A percentile compares a stretch with the other conserved stretches of the same genome.
Conservation (phyloP, 2,888 invertebrate genomes). For the Zhuqinia jingwanae region DNA sequence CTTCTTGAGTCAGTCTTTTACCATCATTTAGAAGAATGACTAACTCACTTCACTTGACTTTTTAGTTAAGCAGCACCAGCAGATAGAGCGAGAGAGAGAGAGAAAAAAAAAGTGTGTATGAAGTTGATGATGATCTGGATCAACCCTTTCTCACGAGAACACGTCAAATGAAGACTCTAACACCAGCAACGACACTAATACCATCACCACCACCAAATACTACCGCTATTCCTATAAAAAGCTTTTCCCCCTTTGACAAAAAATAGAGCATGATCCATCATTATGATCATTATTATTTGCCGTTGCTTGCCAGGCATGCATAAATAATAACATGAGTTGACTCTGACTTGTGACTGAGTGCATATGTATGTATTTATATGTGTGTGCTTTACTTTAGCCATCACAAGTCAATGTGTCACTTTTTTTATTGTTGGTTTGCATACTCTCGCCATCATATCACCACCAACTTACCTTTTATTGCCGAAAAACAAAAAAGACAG, state of each 20-base stretch:
- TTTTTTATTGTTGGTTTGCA: not conserved
- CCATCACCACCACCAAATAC: not conserved
- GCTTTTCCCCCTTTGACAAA: not conserved
- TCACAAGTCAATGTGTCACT: not conserved
- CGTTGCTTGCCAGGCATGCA: not conserved
- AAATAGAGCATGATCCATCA: slow-evolving; percentile 15
- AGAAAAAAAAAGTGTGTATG: not conserved
- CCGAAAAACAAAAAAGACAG: no score
- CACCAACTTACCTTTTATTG: no score
- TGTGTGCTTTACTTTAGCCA: not conserved
- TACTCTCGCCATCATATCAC: no score
- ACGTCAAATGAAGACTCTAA: slow-evolving; percentile 7
- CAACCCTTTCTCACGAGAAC: slow-evolving; percentile 72
- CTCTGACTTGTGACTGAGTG: not conserved
- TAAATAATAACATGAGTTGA: slow-evolving; percentile 15
- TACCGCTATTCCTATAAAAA: not conserved
- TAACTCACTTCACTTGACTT: slow-evolving; percentile 23
- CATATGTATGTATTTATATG: no score
- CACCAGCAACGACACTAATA: slow-evolving; percentile 28
- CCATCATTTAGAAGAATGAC: slow-evolving; percentile 23
- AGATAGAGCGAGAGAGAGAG: not conserved
- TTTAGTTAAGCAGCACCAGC: not conserved
- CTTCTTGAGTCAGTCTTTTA: no score
- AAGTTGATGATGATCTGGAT: slow-evolving; percentile 70
- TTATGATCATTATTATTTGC: slow-evolving; percentile 10